Evolutionary conservation across 2,113 vertebrate species (phyloP).

Genomic region (Cepphus grylle): DNA sequence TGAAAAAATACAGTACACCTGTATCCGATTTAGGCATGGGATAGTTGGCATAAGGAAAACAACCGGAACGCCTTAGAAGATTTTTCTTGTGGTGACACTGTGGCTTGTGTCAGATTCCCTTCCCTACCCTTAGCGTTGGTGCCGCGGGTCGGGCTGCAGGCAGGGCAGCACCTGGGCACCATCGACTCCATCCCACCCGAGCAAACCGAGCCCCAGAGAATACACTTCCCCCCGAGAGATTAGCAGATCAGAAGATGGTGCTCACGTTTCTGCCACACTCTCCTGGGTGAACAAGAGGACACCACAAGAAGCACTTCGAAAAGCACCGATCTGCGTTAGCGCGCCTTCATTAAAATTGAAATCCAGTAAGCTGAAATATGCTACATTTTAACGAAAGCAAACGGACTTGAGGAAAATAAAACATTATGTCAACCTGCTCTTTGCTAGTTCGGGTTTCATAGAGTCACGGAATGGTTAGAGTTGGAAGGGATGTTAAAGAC

Average conservation of each 20-base stretch:
- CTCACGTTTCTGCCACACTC: neutral
- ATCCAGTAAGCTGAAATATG: neutral
- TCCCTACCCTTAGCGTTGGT: neutral
- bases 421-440: neutral
- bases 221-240: fast-evolving
- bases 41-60: neutral
- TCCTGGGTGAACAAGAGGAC: neutral
- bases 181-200: neutral
- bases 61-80: neutral
- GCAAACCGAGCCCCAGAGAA: neutral
- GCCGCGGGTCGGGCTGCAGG: neutral
- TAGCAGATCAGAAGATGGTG: neutral
- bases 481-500: neutral
- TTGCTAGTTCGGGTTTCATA: neutral
- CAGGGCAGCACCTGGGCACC: neutral
- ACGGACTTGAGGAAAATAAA: neutral
- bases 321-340: neutral
- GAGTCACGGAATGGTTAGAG: neutral
- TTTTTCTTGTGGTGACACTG: neutral
- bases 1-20: neutral
- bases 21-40: neutral
- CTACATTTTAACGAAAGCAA: neutral
- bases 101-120: neutral
- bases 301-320: neutral
- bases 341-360: neutral